These are phyloP conservation scores for Burhinus oedicnemus DNA, from an alignment of 2,113 vertebrate species.

Conservation along the genomic window DNA sequence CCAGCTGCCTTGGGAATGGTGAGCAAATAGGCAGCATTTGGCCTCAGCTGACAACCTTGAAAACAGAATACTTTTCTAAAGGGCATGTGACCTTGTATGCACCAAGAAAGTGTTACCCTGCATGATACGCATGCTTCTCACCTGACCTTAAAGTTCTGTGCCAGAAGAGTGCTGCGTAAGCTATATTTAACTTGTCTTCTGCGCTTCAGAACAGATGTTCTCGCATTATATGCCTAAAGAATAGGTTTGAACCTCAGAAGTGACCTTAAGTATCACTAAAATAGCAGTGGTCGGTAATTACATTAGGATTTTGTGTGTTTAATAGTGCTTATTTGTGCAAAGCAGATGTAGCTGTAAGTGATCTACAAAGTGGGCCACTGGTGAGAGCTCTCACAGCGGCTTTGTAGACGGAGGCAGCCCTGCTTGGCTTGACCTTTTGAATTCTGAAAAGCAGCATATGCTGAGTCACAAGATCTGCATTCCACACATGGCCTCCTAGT, in stretches of 20 bases:
- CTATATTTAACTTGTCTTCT: constrained; percentile 62
- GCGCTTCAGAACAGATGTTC: constrained; percentile 28
- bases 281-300: neutral
- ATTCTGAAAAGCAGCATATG: constrained; percentile 27
- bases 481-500: constrained; percentile 37
- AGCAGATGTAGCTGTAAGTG: neutral
- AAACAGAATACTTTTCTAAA: neutral
- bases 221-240: neutral
- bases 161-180: constrained; percentile 18
- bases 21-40: neutral
- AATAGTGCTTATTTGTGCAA: neutral
- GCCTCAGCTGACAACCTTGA: neutral
- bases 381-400: neutral
- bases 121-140: neutral
- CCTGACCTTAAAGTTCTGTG: constrained; percentile 58
- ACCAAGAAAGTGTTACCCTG: neutral
- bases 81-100: neutral
- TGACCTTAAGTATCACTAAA: neutral
- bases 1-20: neutral
- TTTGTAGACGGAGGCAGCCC: neutral
- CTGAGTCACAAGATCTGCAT: constrained; percentile 65
- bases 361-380: neutral
- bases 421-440: constrained; percentile 39
- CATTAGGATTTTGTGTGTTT: neutral
- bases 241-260: neutral